These are phyloP conservation scores for Dolichallabes microphthalmus DNA, from an alignment of 2,113 vertebrate genomes.

Conservation along the genomic window DNA sequence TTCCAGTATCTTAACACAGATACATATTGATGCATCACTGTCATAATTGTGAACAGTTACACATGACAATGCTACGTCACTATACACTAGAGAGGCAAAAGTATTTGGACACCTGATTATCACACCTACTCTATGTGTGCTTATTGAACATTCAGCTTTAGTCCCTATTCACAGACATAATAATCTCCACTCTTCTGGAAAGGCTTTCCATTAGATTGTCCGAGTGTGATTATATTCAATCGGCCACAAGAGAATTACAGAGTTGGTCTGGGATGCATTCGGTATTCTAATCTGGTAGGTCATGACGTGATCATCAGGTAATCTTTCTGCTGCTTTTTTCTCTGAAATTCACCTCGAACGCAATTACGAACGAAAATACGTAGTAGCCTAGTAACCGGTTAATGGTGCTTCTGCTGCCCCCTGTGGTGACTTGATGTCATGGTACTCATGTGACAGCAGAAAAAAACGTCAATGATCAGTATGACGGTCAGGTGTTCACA, in stretches of 20 bases:
- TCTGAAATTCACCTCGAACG: too few species aligned
- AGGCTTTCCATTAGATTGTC: background rate
- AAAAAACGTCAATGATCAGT: background rate
- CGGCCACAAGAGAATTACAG: background rate
- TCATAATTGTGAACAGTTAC: background rate
- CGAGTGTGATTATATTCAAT: background rate
- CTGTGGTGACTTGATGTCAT: too few species aligned
- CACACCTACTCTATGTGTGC: background rate
- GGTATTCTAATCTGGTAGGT: background rate
- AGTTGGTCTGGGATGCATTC: background rate
- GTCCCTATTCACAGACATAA: background rate
- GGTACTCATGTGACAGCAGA: too few species aligned
- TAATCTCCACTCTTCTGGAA: background rate
- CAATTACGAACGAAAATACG: too few species aligned
- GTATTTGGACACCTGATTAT: background rate
- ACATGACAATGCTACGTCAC: background rate
- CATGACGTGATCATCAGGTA: too few species aligned
- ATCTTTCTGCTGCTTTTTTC: too few species aligned
- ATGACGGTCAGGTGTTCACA: background rate
- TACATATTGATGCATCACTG: background rate
- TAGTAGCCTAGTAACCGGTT: too few species aligned
- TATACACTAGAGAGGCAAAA: background rate
- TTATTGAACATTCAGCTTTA: background rate
- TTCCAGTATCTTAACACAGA: background rate
- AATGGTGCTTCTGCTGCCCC: too few species aligned